Percentiles rank a stretch among this genome's conserved stretches.
Conservation (phyloP, 2,888 invertebrate species). For the Standfussiana lucernea region DNA sequence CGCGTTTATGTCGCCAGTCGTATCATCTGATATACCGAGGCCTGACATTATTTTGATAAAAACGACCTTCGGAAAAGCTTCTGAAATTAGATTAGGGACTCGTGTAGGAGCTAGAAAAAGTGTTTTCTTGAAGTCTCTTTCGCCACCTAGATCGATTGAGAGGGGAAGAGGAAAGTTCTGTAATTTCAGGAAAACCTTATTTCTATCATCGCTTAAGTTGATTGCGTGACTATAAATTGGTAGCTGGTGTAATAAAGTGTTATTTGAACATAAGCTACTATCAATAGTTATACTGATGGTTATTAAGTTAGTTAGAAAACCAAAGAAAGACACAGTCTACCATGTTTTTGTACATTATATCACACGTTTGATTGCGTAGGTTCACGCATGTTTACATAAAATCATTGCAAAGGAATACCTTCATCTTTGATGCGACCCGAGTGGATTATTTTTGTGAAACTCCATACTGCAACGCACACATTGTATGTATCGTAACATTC, state of each 20-base stretch:
- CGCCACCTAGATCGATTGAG: slow-evolving; percentile 1
- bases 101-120: slow-evolving; percentile 15
- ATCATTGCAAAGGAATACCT: no score
- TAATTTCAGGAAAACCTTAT: slow-evolving; percentile 1
- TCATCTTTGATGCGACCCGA: no score
- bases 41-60: slow-evolving; percentile 40
- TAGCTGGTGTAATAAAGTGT: not conserved
- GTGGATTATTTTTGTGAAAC: no score
- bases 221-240: slow-evolving; percentile 1
- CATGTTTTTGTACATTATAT: no score
- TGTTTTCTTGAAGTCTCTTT: not conserved
- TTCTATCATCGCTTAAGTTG: slow-evolving; percentile 1
- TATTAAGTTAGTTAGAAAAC: no score
- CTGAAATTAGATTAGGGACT: slow-evolving; percentile 23
- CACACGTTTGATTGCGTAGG: no score
- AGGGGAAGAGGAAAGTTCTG: not conserved
- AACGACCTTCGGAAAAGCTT: slow-evolving; percentile 27
- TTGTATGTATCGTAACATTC: no score
- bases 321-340: no score
- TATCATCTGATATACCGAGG: no score
- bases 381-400: no score
- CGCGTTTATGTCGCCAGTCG: not conserved
- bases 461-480: no score
- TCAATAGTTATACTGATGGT: not conserved
- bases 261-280: not conserved